phyloP scores from a whole-genome alignment of 2,797 vertebrate genomes.

The Chrysocyon brachyurus region DNA sequence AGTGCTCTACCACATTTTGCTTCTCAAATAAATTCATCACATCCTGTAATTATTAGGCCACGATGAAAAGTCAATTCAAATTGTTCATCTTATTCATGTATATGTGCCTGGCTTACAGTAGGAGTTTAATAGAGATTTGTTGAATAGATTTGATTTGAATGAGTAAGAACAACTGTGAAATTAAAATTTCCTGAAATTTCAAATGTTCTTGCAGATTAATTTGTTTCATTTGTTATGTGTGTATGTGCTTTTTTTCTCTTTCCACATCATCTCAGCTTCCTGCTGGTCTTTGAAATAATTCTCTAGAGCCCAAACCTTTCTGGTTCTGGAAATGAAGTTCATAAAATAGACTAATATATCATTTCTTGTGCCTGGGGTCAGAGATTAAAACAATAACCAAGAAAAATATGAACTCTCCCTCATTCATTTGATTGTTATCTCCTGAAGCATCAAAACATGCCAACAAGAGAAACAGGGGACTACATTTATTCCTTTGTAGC shows the following conservation, averaged over 20 bases:
- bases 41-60: background rate
- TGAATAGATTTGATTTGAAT: background rate
- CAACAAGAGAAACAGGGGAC: background rate
- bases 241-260: background rate
- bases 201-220: constrained; percentile 6
- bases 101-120: background rate
- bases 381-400: constrained; percentile 60
- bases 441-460: background rate
- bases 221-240: background rate
- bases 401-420: constrained; percentile 20
- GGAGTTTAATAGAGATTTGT: background rate
- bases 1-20: background rate
- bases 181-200: constrained; percentile 59
- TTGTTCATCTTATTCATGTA: background rate
- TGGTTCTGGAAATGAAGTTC: constrained; percentile 48
- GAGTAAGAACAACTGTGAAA: background rate
- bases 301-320: background rate
- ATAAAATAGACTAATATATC: constrained; percentile 28
- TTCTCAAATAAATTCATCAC: constrained; percentile 6
- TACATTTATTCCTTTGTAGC: background rate
- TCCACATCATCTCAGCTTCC: background rate
- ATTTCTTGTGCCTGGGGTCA: constrained; percentile 39
- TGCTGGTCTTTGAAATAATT: constrained; percentile 4
- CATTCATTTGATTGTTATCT: constrained; percentile 2
- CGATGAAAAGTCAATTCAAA: background rate